Evolutionary conservation across 1,140 invertebrate species (phyloP), one percentile per base, ranked within the genome.

Genomic region (Mizuhopecten yessoensis): DNA sequence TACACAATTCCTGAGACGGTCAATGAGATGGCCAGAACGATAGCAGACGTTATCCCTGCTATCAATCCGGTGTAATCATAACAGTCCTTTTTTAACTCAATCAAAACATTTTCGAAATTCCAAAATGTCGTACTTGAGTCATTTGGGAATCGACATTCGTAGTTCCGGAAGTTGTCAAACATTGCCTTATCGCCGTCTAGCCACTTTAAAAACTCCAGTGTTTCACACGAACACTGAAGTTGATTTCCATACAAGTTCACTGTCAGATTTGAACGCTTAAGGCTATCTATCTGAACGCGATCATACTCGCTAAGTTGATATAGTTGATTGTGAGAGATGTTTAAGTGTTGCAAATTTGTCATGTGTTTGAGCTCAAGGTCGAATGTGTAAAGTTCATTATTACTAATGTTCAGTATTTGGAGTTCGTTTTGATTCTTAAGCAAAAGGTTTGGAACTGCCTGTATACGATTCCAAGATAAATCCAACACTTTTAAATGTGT

Each of bases 161-260:
- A 92, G 33, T 86, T 23, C 0, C 88, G 9, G 15, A 86, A 49
- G 11, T 88, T 45, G 15, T 88, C 86, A n/a, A 90, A 86, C 17
- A n/a, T 34, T 2, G 39, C 90, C 29, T 88, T 86, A 0, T 45
- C 75, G 9, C 86, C 10, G n/a, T 49, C 33, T 49, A 94, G 90
- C 94, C 94, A 94, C 5, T 86, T 34, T 20, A 94, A 36, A 34
- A 93, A 93, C 0, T 91, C 9, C 10, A 93, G 23, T 34, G 91
- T 93, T 33, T 91, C 87, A 89, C 93, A 95, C 3, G 88, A 91
- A 49, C 94, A 95, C 15, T 34, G 10, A n/a, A 95, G 49, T 7
- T 86, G 49, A 86, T 91, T 92, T 34, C 42, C 49, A 17, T 39
- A 88, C 17, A 95, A 23, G 86, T 92, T 45, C 0, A 94, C 87